phyloP scores from a whole-genome alignment of 37 sponge, comb jelly and placozoan genomes.

The Halichondria panicea region DNA sequence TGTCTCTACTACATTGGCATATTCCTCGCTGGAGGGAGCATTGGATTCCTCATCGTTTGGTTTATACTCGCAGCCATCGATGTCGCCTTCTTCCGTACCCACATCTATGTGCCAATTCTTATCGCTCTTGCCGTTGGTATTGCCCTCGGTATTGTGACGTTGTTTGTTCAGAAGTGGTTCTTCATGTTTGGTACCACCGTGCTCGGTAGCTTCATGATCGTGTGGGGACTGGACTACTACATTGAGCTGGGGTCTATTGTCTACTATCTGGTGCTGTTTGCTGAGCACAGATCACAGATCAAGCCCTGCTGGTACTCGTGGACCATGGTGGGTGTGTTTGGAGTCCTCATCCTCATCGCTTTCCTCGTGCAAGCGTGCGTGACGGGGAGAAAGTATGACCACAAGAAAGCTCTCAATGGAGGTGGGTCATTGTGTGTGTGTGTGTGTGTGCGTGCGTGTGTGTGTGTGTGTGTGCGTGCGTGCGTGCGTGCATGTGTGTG shows the following conservation, averaged over 20 bases:
- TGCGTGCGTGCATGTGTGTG: not conserved
- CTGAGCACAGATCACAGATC: slow-evolving; percentile 23
- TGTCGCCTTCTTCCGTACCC: slow-evolving; percentile 31
- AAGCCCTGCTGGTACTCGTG: slow-evolving; percentile 66
- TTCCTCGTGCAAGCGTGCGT: slow-evolving; percentile 42
- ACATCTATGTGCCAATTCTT: slow-evolving; percentile 45
- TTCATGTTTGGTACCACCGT: slow-evolving; percentile 49
- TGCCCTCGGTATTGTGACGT: slow-evolving; percentile 31
- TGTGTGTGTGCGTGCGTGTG: not conserved
- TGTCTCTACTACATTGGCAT: slow-evolving; percentile 68
- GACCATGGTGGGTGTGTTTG: slow-evolving; percentile 37
- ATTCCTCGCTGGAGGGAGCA: slow-evolving; percentile 50
- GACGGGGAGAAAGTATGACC: slow-evolving; percentile 67
- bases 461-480: not conserved
- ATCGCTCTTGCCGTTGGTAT: slow-evolving; percentile 6
- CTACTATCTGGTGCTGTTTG: slow-evolving; percentile 48
- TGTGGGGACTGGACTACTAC: slow-evolving; percentile 50
- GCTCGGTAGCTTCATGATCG: slow-evolving; percentile 39
- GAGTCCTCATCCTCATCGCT: slow-evolving; percentile 8
- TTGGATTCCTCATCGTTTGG: slow-evolving; percentile 48
- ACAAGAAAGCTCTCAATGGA: slow-evolving; percentile 55
- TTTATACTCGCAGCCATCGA: slow-evolving; percentile 51
- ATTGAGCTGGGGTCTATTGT: slow-evolving; percentile 56
- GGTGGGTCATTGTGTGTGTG: not conserved
- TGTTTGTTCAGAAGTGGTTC: slow-evolving; percentile 63